phyloP scores from a whole-genome alignment of 2,113 vertebrate genomes.

The Carollia perspicillata region DNA sequence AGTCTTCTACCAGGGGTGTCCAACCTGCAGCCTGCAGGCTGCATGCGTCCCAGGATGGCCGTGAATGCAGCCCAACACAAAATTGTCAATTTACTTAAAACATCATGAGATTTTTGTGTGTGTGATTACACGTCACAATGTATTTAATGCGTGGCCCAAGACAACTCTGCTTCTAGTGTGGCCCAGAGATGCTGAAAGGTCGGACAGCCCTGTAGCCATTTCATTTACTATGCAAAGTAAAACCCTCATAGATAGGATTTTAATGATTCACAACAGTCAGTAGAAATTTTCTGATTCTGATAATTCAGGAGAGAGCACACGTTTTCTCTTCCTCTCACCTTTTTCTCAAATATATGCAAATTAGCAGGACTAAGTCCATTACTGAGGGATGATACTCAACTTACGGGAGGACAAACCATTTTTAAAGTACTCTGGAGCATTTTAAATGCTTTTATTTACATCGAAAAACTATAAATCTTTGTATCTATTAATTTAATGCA shows the following conservation, averaged over 20 bases:
- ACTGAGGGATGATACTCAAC: background rate
- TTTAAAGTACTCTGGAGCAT: background rate
- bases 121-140: too few relatives aligned
- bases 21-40: too few relatives aligned
- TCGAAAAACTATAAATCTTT: background rate
- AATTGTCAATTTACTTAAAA: too few relatives aligned
- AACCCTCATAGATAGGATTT: background rate
- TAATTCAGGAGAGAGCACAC: background rate
- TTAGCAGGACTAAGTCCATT: background rate
- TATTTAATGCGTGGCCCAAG: too few relatives aligned
- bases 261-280: constrained; percentile 5
- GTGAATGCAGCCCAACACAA: too few relatives aligned
- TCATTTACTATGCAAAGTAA: background rate
- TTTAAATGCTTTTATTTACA: constrained; percentile 18
- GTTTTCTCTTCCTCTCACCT: background rate
- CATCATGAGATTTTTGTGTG: too few relatives aligned
- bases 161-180: too few relatives aligned
- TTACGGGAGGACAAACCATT: background rate
- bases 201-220: background rate
- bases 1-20: background rate
- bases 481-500: background rate
- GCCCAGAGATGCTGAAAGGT: too few relatives aligned
- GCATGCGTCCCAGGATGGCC: too few relatives aligned
- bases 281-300: background rate
- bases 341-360: background rate